Base-by-base conservation (phyloP, 1,140 invertebrate species). In the Drosophila sechellia region DNA sequence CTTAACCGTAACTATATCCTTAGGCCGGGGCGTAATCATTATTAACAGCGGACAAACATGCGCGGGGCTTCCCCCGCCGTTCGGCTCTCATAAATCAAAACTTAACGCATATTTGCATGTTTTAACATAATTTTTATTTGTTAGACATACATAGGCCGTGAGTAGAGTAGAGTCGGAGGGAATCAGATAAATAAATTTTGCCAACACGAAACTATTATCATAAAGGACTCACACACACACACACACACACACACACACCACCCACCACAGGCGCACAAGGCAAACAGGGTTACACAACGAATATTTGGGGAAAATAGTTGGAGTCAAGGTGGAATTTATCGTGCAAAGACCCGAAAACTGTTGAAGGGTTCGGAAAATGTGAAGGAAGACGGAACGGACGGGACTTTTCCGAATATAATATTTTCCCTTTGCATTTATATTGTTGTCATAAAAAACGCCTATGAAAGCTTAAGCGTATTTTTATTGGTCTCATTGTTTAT, bases 91-190 rank as follows among this genome's bases (percentile, higher is more conserved):
- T 92, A 91, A 84, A 91, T 89, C 79, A 90, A 89, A 86, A 91
- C 63, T 90, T 87, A 86, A 90, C 81, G 83, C 89, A 90, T 91
- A 91, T 91, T 91, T 91, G 87, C 87, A 90, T 90, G 87, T 90
- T 90, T 90, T 90, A 90, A 90, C 87, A 90, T 90, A 90, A 90
- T 90, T 90, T 90, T 87, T 84, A 90, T 90, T 84, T 90, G 87
- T 80, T 83, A 64, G 65, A 77, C 63, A 69, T 56, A 77, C 68
- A 77, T 60, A 81, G 37, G 75, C 64, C 35, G 56, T 4, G 53
- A 31, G 31, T 31, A 8, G 31, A 31, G 54, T 12, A 6, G 56
- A 15, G 11, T 22, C 58, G 59, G 42, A 66, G 65, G 39, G 77
- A 89, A 90, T 90, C 84, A 89, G 87, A 90, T 90, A 90, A 83